Conservation (phyloP, 2,888 invertebrate genomes). For the Caradrina clavipalpis region DNA sequence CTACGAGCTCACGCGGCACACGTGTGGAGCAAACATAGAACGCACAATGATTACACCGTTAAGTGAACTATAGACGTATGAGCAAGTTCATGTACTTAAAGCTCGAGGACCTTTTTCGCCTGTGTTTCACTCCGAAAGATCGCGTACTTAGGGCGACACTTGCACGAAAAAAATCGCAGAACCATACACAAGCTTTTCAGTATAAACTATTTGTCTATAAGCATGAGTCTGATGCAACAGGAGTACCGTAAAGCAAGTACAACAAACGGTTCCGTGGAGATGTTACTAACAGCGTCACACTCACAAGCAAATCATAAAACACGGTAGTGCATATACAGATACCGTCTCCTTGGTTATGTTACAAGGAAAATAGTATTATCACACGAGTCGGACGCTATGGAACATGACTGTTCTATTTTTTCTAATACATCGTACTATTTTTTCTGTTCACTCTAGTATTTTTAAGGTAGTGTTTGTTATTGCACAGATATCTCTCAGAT, state of each 20-base stretch:
- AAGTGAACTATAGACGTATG: neutral
- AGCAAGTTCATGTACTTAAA: too few species aligned
- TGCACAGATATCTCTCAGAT: neutral
- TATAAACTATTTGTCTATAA: neutral
- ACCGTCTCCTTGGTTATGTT: neutral
- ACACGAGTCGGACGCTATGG: neutral
- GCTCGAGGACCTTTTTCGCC: neutral
- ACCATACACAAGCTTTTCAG: too few species aligned
- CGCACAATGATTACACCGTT: neutral
- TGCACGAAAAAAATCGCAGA: too few species aligned
- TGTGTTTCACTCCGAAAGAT: too few species aligned
- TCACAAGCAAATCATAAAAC: conserved; percentile 5
- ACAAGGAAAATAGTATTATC: neutral
- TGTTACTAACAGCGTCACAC: conserved; percentile 8
- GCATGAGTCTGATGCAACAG: neutral
- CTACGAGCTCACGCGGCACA: conserved; percentile 25
- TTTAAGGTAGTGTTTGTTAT: neutral
- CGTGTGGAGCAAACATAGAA: neutral
- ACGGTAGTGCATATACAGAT: neutral
- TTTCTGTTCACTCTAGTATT: neutral
- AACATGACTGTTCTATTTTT: neutral
- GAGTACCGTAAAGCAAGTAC: neutral
- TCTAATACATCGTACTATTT: neutral
- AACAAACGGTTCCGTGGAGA: neutral
- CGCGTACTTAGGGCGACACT: too few species aligned